Evolutionary conservation across 2,888 invertebrate species (phyloP), one percentile per base, ranked within the genome.

Genomic region (Lithophane socia): DNA sequence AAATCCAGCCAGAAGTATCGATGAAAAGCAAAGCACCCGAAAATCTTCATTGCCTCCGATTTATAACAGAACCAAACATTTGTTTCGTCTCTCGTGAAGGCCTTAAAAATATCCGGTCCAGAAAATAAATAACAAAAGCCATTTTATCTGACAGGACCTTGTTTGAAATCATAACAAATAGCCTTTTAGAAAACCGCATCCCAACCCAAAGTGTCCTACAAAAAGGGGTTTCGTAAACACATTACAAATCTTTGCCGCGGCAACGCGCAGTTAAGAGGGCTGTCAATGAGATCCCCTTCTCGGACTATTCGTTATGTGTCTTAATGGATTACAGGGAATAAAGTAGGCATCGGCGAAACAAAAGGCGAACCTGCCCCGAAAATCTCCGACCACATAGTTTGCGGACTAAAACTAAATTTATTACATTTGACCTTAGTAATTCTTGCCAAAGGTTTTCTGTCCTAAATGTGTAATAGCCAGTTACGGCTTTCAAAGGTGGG

Each of bases 161-260:
- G 95, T 95, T 95, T 94, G 94, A 96, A 96, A 96, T 96, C 95
- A 96, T 96, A 96, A 96, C 95, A 95, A 95, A 96, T 95, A 94
- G 96, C 95, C 94, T 94, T 95, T 95, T 95, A 95, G 93, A 94
- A 95, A 95, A 96, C 95, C 96, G 93, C 96, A 95, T 94, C 94
- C 93, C 92, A 89, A 92, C 93, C 94, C 92, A 89, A 93, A 95
- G 93, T 94, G 95, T 95, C 95, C 92, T 95, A 94, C 93, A 93
- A 94, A 95, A 94, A 94, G 94, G 94, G 94, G 91, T 94, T 92
- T 82, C 90, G 92, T 92, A 94, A 93, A 95, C 94, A 94, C 94
- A 94, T 95, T 94, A 95, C 95, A 95, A 95, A 95, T 96, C 95
- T 95, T 94, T 92, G 91, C 93, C 91, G 90, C 93, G 90, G 92